Evolutionary conservation across 2,888 invertebrate species (phyloP).

Genomic region (Rapana venosa): DNA sequence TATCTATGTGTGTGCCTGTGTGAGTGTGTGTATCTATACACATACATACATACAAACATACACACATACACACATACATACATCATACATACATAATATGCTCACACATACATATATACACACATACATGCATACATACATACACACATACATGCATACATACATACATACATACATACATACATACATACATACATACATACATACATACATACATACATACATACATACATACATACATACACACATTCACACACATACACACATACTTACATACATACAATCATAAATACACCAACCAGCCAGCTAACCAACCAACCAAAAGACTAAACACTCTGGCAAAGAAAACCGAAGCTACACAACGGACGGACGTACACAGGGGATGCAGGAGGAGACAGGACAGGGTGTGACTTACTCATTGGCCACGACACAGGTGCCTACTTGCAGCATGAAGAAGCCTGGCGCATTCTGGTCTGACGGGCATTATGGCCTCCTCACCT

Average conservation of each 20-base stretch:
- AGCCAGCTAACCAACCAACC: too few species aligned
- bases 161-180: background rate
- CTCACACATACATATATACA: background rate
- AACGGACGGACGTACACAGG: too few species aligned
- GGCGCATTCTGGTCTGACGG: background rate
- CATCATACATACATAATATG: too few species aligned
- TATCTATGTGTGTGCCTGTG: too few species aligned
- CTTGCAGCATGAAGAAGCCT: conserved; percentile 50
- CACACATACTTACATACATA: background rate
- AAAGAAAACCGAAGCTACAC: too few species aligned
- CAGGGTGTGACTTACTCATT: conserved; percentile 57
- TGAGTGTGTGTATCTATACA: background rate
- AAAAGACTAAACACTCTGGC: too few species aligned
- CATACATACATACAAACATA: conserved; percentile 5
- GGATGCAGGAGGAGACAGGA: background rate
- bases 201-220: conserved; percentile 12
- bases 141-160: background rate
- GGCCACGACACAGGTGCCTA: conserved; percentile 65
- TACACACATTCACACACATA: background rate
- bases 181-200: background rate
- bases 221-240: conserved; percentile 10
- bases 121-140: background rate
- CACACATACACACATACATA: conserved; percentile 5
- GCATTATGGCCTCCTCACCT: background rate
- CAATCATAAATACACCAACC: background rate